Conservation (phyloP, 2,113 vertebrate genomes). For the Barbus barbus region DNA sequence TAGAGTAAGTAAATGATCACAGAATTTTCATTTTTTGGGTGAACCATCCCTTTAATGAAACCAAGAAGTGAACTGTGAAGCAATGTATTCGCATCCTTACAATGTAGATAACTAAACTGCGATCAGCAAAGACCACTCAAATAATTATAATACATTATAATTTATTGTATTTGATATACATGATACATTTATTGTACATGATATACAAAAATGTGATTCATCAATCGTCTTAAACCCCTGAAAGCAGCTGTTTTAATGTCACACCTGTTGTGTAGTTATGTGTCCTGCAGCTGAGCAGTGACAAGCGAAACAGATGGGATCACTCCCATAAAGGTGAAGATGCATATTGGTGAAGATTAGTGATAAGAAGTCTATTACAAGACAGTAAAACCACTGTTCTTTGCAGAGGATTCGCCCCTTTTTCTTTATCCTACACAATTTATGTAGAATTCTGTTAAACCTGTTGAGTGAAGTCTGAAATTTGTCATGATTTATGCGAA, state of each 20-base stretch:
- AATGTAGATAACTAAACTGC: background rate
- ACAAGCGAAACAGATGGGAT: background rate
- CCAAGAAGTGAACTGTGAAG: background rate
- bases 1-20: too few species aligned
- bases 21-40: too few species aligned
- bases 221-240: too few species aligned
- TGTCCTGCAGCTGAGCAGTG: background rate
- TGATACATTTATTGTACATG: too few species aligned
- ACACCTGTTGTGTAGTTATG: background rate
- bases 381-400: too few species aligned
- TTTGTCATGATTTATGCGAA: background rate
- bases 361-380: background rate
- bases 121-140: background rate
- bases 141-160: background rate
- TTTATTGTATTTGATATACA: background rate
- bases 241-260: background rate
- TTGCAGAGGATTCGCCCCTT: background rate
- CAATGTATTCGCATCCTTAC: background rate
- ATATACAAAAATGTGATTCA: background rate
- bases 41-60: background rate
- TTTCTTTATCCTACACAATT: background rate
- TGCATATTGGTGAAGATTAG: background rate
- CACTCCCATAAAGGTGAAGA: background rate
- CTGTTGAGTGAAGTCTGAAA: background rate
- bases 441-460: background rate